Conservation (phyloP, 1,140 invertebrate species). For the Argopecten irradians region DNA sequence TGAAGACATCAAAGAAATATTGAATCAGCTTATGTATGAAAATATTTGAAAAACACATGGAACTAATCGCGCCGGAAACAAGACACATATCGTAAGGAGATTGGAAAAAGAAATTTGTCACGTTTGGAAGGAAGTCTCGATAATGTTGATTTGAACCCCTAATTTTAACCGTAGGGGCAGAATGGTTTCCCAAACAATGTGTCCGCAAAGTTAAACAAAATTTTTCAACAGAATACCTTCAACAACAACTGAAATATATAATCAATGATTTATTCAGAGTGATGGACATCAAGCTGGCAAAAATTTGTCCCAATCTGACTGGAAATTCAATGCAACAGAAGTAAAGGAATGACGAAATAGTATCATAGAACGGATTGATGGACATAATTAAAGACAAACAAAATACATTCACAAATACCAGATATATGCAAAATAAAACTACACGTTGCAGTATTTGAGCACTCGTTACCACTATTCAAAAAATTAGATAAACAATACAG, state of each 20-base stretch:
- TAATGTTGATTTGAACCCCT: background rate
- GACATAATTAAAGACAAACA: background rate
- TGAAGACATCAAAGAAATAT: background rate
- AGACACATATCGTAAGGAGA: background rate
- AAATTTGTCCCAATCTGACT: background rate
- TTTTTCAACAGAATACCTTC: too few species aligned
- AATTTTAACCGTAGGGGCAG: background rate
- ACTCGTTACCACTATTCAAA: background rate
- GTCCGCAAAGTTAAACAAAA: too few species aligned
- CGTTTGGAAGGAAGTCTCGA: background rate
- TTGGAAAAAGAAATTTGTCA: background rate
- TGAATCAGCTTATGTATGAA: background rate
- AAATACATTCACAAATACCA: background rate
- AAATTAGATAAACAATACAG: background rate
- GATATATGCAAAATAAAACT: background rate
- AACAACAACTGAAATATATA: too few species aligned
- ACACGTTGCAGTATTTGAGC: background rate
- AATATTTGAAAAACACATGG: background rate
- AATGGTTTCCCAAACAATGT: too few species aligned
- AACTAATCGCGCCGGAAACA: too few species aligned
- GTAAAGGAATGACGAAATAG: background rate
- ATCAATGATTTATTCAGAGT: background rate
- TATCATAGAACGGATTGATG: background rate
- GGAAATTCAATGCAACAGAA: background rate
- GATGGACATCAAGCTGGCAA: background rate